Percentiles rank a stretch among this genome's conserved stretches.
phyloP scores from a whole-genome alignment of 2,888 invertebrate genomes.

The Junonia oenone region DNA sequence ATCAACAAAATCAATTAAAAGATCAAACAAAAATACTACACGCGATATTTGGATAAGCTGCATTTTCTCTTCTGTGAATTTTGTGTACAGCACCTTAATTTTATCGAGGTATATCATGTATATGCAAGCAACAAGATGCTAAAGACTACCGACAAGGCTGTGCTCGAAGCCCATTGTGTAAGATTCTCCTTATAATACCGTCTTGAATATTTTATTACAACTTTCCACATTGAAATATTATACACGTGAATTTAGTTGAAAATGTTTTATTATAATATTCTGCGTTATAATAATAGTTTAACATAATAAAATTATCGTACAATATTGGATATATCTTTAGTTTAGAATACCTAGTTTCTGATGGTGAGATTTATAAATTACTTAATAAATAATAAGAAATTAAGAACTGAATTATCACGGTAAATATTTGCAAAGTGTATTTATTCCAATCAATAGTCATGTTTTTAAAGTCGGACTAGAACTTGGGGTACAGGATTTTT shows the following conservation, averaged over 20 bases:
- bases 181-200: constrained; percentile 19
- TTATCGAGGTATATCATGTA: constrained; percentile 62
- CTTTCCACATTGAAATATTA: constrained; percentile 18
- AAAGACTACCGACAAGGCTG: constrained; percentile 57
- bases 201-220: constrained; percentile 26
- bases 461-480: too few relatives aligned
- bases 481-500: too few relatives aligned
- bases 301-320: too few relatives aligned
- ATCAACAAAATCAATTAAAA: background rate
- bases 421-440: too few relatives aligned
- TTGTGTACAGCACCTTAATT: constrained; percentile 35
- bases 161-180: constrained; percentile 35
- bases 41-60: background rate
- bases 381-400: too few relatives aligned
- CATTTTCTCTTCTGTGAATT: background rate
- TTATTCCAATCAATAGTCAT: too few relatives aligned
- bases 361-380: too few relatives aligned
- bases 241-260: constrained; percentile 4
- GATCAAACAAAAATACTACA: background rate
- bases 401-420: too few relatives aligned
- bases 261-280: background rate
- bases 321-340: too few relatives aligned
- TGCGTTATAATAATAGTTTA: background rate
- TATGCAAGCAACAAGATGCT: constrained; percentile 51
- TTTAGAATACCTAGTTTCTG: too few relatives aligned